Base-by-base conservation (phyloP, 2,888 invertebrate species). In the Drosophila suboccidentalis region DNA sequence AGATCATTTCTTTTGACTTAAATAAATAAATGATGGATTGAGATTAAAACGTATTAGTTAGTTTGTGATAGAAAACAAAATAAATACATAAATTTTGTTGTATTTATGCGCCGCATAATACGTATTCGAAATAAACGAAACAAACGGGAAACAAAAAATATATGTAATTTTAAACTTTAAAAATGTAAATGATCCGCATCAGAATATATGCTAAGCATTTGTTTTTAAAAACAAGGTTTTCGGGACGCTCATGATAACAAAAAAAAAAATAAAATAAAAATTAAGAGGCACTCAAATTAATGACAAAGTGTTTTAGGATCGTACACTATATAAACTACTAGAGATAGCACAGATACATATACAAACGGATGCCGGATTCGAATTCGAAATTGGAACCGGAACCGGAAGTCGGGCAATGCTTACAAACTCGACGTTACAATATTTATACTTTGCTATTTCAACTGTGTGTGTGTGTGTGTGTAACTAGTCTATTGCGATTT, bases 191-290 rank as follows among this genome's bases (percentile, higher is more conserved):
- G 17, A 63, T 54, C 43, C n/a, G 50, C 32, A 67, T 59, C 29
- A 39, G 26, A 26, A 22, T 29, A 58, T 54, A 80, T 75, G 80
- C 80, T 80, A 71, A 62, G 78, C 78, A 77, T 41, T 73, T 68
- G 47, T 62, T 66, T 17, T 19, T 15, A 57, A 39, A 46, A 59
- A 55, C 15, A 32, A 32, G 10, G 2, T 5, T 47, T 32, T 47
- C 15, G 10, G 29, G 47, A 32, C 19, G 17, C 17, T 32, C 34
- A 53, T 38, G 41, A 46, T 13, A 9, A n/a, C n/a, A n/a, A n/a
- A 44, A 50, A 36, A 29, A 38, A 22, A 43, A 51, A 29, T 38
- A 36, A 50, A 17, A 4, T 11, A 44, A 9, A 11, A 38, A 54
- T 13, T 26, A 54, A 34, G 15, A 54, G 54, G 19, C 41, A 55